A percentile compares a stretch with the other conserved stretches of the same genome.
These are phyloP conservation scores for Tenthredo notha DNA, from an alignment of 2,888 invertebrate species.

Conservation along the genomic window DNA sequence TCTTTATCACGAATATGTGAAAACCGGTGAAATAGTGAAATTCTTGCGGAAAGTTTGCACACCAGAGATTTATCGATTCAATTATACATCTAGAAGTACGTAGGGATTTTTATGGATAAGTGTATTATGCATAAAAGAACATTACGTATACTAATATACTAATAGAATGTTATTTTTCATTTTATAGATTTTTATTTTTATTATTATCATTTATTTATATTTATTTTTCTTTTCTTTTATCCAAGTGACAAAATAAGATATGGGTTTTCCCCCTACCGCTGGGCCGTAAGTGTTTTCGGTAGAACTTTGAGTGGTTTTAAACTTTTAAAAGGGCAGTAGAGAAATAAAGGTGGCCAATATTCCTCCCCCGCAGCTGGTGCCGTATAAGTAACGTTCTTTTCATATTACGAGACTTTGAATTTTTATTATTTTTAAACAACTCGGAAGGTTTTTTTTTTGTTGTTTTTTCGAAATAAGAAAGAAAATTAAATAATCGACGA, in stretches of 20 bases:
- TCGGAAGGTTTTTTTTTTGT: neutral
- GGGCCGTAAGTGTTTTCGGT: conserved; percentile 20
- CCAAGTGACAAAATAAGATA: conserved; percentile 24
- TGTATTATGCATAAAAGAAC: neutral
- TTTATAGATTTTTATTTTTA: neutral
- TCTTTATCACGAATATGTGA: neutral
- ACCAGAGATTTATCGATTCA: conserved; percentile 1
- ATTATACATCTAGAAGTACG: neutral
- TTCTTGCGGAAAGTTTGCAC: neutral
- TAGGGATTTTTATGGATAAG: neutral
- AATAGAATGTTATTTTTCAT: neutral
- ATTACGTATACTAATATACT: neutral
- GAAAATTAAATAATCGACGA: neutral
- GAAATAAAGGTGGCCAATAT: conserved; percentile 16
- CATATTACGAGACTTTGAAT: neutral
- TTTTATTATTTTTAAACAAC: neutral
- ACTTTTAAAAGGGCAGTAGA: conserved; percentile 25
- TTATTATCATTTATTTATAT: no score
- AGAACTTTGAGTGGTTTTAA: conserved; percentile 41
- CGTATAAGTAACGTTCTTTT: neutral
- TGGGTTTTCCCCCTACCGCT: neutral
- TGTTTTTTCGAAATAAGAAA: no score
- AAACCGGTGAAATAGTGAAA: neutral
- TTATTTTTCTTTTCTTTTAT: neutral
- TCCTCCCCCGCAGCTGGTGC: neutral